Evolutionary conservation across 2,888 invertebrate genomes (phyloP).

Genomic region (Tyria jacobaeae): DNA sequence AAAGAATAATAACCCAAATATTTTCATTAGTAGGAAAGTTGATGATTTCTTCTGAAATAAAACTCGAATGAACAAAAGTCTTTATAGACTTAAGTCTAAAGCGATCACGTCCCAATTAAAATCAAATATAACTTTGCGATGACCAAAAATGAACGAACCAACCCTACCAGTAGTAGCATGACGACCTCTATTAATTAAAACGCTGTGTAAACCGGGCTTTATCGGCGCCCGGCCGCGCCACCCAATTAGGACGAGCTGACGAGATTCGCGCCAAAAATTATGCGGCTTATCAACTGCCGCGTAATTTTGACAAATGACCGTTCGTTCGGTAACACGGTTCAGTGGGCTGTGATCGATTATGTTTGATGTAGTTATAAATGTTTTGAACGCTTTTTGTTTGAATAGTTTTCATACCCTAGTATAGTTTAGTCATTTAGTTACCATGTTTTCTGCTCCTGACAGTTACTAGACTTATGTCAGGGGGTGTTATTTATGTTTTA

Average conservation of each 20-base stretch:
- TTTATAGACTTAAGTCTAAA: neutral
- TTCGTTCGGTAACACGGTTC: constrained; percentile 67
- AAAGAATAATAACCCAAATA: no score
- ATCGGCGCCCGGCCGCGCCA: constrained; percentile 75
- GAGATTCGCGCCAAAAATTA: constrained; percentile 81
- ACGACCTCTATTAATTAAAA: constrained; percentile 85
- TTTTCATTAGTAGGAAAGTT: no score
- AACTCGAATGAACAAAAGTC: no score
- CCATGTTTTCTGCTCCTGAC: no score
- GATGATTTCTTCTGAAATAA: no score
- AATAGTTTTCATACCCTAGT: neutral
- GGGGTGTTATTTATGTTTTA: no score
- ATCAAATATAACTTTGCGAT: constrained; percentile 16
- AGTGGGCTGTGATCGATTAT: constrained; percentile 72
- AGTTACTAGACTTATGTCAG: no score
- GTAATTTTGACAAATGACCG: constrained; percentile 83
- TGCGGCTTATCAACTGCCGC: constrained; percentile 81
- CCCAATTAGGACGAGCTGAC: constrained; percentile 76
- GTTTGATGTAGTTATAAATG: constrained; percentile 56
- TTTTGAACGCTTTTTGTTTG: constrained; percentile 29
- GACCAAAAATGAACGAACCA: constrained; percentile 43
- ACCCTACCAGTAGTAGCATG: constrained; percentile 61
- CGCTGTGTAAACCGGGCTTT: constrained; percentile 85
- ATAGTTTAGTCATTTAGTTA: no score
- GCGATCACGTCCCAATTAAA: neutral